Evolutionary conservation across 2,797 vertebrate species (phyloP).

Genomic region (Myotis planiceps): DNA sequence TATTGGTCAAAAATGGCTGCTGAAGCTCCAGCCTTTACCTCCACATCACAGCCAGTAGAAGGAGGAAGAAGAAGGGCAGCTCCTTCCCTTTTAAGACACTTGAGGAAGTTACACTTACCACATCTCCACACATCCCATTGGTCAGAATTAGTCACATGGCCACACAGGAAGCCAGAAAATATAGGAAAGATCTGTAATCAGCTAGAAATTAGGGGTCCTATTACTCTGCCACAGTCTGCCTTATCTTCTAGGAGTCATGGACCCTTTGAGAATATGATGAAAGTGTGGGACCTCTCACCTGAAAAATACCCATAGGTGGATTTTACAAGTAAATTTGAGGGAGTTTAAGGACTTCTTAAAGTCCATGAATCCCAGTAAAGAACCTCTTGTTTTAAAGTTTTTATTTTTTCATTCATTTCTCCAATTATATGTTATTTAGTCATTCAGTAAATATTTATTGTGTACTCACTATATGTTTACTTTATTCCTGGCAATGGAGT

Average conservation of each 20-base stretch:
- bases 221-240: not conserved
- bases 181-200: not conserved
- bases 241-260: not conserved
- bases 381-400: not conserved
- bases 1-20: not conserved
- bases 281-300: not conserved
- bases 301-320: not conserved
- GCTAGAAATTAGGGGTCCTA: not conserved
- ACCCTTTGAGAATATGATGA: not conserved
- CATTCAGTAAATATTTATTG: not conserved
- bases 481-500: constrained; percentile 12
- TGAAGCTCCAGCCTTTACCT: not conserved
- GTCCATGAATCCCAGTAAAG: not conserved
- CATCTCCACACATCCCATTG: not conserved
- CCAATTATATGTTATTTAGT: not conserved
- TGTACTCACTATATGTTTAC: not conserved
- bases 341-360: not conserved
- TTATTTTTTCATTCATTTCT: not conserved
- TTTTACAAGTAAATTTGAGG: not conserved
- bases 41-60: not conserved
- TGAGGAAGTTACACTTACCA: not conserved
- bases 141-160: not conserved
- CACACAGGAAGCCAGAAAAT: not conserved
- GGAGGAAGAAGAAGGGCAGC: not conserved
- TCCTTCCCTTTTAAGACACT: not conserved